A percentile compares a stretch with the other conserved stretches of the same genome.
phyloP scores from a whole-genome alignment of 2,888 invertebrate genomes.

The Eupsilia transversa region DNA sequence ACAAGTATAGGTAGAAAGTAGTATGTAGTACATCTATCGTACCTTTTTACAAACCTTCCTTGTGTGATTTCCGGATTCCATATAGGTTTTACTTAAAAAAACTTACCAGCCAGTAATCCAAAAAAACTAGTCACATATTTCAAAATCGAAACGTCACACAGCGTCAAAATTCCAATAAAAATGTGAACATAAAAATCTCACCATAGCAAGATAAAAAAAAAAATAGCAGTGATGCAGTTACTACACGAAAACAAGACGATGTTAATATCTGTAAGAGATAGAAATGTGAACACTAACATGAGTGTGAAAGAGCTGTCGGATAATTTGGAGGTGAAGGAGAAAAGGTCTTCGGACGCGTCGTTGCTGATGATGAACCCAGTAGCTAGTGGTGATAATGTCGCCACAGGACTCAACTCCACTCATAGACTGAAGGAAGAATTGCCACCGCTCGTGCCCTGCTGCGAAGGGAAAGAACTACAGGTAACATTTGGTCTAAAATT shows the following conservation, averaged over 20 bases:
- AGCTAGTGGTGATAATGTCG: constrained; percentile 86
- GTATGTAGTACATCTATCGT: neutral
- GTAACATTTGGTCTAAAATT: constrained; percentile 58
- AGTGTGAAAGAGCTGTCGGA: constrained; percentile 67
- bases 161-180: constrained; percentile 81
- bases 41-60: neutral
- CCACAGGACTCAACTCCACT: constrained; percentile 79
- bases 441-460: constrained; percentile 85
- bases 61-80: neutral
- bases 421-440: constrained; percentile 84
- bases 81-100: neutral
- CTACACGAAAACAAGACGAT: constrained; percentile 79
- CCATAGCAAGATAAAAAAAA: constrained; percentile 53
- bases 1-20: neutral
- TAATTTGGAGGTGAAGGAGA: constrained; percentile 83
- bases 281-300: constrained; percentile 73
- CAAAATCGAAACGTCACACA: constrained; percentile 79
- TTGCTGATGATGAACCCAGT: constrained; percentile 85
- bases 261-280: constrained; percentile 72
- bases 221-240: constrained; percentile 80
- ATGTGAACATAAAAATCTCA: constrained; percentile 77
- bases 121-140: constrained; percentile 62
- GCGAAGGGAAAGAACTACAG: constrained; percentile 86
- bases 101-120: constrained; percentile 12
- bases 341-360: constrained; percentile 81